phyloP scores from a whole-genome alignment of 2,113 vertebrate genomes.

The Axis porcinus region DNA sequence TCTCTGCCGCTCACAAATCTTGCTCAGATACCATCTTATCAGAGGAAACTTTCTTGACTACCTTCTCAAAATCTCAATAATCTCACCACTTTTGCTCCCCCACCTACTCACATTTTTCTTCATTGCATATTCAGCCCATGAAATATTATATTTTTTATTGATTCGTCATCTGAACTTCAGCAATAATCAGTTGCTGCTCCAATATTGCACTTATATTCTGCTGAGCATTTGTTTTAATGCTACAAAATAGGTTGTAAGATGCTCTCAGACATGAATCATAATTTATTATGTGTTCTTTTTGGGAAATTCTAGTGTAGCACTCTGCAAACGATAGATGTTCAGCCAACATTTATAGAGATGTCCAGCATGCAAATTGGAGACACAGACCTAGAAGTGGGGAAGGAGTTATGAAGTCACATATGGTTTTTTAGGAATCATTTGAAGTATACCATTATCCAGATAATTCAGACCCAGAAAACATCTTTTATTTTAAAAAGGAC shows the following conservation, averaged over 20 bases:
- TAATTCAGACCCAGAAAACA: neutral
- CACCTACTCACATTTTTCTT: neutral
- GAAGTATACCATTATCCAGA: neutral
- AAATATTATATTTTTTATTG: neutral
- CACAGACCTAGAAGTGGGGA: neutral
- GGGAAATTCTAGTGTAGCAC: neutral
- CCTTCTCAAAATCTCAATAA: neutral
- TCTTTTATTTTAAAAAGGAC: neutral
- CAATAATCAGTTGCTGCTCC: neutral
- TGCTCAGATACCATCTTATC: neutral
- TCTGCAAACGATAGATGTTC: neutral
- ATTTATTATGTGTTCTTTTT: neutral
- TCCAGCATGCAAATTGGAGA: neutral
- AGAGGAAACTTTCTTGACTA: neutral
- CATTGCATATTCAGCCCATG: neutral
- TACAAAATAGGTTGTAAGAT: neutral
- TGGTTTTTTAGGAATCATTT: neutral
- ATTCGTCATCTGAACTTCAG: neutral
- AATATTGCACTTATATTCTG: neutral
- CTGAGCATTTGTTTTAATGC: neutral
- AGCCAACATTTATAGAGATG: neutral
- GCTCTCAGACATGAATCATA: neutral
- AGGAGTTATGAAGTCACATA: neutral
- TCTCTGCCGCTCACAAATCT: neutral
- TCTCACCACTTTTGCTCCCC: neutral